phyloP scores from a whole-genome alignment of 1,140 invertebrate genomes.

The Calycopis cecrops region DNA sequence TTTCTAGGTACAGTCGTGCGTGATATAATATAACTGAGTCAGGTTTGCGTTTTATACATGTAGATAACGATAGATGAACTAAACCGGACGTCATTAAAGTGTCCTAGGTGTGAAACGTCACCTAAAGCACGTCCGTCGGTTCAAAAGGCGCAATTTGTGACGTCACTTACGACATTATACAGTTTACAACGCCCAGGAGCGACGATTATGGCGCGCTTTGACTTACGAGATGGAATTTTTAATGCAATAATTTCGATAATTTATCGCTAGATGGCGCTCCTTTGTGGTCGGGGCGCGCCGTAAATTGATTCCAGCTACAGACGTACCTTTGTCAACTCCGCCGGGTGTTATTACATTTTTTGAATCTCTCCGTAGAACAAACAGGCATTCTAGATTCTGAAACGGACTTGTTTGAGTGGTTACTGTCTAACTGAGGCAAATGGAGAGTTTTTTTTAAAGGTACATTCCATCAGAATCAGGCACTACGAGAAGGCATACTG shows the following conservation, averaged over 20 bases:
- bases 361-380: too few species aligned
- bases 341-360: not conserved
- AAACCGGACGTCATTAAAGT: too few species aligned
- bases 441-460: too few species aligned
- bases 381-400: too few species aligned
- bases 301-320: conserved; percentile 12
- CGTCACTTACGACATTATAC: conserved; percentile 21
- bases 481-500: too few species aligned
- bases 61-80: too few species aligned
- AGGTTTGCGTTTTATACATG: too few species aligned
- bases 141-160: conserved; percentile 7
- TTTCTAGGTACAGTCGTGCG: too few species aligned
- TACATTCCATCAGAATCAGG: too few species aligned
- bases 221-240: conserved; percentile 81
- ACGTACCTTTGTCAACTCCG: conserved; percentile 2
- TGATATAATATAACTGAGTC: too few species aligned
- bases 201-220: conserved; percentile 74
- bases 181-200: conserved; percentile 15
- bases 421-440: too few species aligned
- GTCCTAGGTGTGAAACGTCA: not conserved
- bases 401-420: too few species aligned
- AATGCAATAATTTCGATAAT: conserved; percentile 82
- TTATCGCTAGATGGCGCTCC: conserved; percentile 74
- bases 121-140: not conserved
- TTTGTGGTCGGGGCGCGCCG: conserved; percentile 41